phyloP scores from a whole-genome alignment of 2,888 invertebrate species.

The Acronicta alni region DNA sequence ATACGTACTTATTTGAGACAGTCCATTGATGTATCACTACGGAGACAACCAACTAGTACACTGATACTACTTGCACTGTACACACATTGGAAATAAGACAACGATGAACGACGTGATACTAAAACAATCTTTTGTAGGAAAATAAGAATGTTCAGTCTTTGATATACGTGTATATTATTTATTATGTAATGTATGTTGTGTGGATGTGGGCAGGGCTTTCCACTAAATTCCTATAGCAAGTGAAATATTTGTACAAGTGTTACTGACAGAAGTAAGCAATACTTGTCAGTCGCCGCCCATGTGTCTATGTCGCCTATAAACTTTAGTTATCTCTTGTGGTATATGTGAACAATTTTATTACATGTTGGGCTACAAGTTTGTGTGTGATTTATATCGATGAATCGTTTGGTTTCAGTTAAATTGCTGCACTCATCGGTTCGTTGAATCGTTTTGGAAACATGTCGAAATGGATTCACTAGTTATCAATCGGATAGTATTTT shows the following conservation, averaged over 20 bases:
- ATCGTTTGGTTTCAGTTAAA: slow-evolving; percentile 30
- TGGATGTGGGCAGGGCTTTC: not conserved
- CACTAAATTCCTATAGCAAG: slow-evolving; percentile 1
- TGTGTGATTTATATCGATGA: slow-evolving; percentile 39
- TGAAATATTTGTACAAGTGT: slow-evolving; percentile 14
- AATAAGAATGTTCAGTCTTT: no score
- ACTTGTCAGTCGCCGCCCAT: slow-evolving; percentile 14
- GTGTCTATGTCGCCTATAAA: slow-evolving; percentile 26
- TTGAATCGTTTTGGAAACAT: slow-evolving; percentile 22
- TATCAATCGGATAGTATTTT: slow-evolving; percentile 10
- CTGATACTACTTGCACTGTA: no score
- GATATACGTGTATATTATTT: no score
- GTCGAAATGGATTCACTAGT: slow-evolving; percentile 4
- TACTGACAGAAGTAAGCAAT: slow-evolving; percentile 5
- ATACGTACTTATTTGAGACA: no score
- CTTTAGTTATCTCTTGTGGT: slow-evolving; percentile 24
- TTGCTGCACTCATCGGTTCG: slow-evolving; percentile 32
- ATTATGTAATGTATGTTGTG: not conserved
- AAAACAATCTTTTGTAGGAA: no score
- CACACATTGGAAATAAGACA: no score
- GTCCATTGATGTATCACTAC: no score
- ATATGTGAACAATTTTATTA: slow-evolving; percentile 39
- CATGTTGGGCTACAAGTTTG: slow-evolving; percentile 42
- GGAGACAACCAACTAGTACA: no score
- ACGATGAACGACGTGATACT: no score